Evolutionary conservation across 2,797 vertebrate genomes (phyloP).

Genomic region (Chloroceryle inda): DNA sequence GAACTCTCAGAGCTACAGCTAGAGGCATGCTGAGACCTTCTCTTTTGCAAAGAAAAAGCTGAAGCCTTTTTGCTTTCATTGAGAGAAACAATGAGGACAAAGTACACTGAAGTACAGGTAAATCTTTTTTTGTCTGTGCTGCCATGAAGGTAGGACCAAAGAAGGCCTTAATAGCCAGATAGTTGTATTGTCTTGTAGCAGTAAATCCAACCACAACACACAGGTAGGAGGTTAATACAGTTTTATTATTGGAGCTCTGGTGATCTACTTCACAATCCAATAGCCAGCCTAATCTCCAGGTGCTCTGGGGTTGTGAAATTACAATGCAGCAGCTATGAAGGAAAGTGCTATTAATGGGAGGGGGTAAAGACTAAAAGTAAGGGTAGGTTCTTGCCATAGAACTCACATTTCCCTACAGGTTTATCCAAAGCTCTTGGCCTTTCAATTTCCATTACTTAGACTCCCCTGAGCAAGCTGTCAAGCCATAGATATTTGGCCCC

Average conservation of each 20-base stretch:
- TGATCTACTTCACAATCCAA: background rate
- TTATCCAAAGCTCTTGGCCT: background rate
- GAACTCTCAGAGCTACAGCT: slow-evolving; percentile 38
- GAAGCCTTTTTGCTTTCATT: slow-evolving; percentile 13
- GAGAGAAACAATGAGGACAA: background rate
- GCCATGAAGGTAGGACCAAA: background rate
- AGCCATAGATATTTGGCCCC: background rate
- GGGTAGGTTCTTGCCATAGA: background rate
- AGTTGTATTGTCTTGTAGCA: background rate
- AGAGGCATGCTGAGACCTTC: slow-evolving; percentile 46
- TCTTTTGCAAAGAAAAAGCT: background rate
- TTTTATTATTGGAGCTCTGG: background rate
- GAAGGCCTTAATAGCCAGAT: background rate
- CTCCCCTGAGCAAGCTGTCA: background rate
- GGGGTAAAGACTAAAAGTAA: background rate
- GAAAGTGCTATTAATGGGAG: background rate
- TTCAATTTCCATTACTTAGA: background rate
- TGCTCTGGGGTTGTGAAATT: background rate
- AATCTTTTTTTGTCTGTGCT: background rate
- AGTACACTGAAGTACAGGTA: background rate
- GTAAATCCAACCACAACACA: background rate
- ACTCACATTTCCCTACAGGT: background rate
- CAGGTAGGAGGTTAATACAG: background rate
- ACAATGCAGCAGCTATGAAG: background rate
- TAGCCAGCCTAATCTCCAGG: background rate